Percentiles rank a stretch among this genome's conserved stretches.
Evolutionary conservation across 2,797 vertebrate species (phyloP).

Genomic region (Gadopsis marmoratus): DNA sequence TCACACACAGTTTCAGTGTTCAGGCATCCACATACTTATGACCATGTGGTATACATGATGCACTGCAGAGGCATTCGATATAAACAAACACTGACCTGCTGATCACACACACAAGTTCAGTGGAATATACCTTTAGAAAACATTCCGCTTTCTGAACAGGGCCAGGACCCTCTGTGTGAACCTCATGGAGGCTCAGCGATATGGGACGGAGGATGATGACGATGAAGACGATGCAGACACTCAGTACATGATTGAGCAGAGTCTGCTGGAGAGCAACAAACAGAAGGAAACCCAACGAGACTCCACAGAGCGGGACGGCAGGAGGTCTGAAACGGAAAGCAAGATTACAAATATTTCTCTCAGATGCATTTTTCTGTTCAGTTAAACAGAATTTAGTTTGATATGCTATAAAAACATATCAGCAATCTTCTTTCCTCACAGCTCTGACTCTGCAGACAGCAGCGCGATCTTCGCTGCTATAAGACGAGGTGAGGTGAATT

Average conservation of each 20-base stretch:
- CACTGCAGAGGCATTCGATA: not conserved
- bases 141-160: not conserved
- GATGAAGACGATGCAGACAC: constrained; percentile 83
- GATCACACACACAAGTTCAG: not conserved
- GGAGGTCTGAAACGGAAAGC: constrained; percentile 19
- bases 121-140: not conserved
- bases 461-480: constrained; percentile 86
- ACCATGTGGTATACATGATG: too few relatives aligned
- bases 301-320: accelerated
- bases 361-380: not conserved
- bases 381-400: not conserved
- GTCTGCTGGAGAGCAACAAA: constrained; percentile 84
- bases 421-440: constrained; percentile 26
- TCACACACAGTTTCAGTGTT: not conserved
- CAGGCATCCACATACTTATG: not conserved
- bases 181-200: constrained; percentile 81
- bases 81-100: not conserved
- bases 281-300: constrained; percentile 40
- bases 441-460: constrained; percentile 59
- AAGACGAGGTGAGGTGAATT: constrained; percentile 84
- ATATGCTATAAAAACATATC: not conserved
- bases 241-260: constrained; percentile 91
- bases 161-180: not conserved
- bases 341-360: not conserved
- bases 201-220: constrained; percentile 77